These are phyloP conservation scores for Copidosoma floridanum DNA, from an alignment of 1,140 invertebrate genomes.

Conservation along the genomic window DNA sequence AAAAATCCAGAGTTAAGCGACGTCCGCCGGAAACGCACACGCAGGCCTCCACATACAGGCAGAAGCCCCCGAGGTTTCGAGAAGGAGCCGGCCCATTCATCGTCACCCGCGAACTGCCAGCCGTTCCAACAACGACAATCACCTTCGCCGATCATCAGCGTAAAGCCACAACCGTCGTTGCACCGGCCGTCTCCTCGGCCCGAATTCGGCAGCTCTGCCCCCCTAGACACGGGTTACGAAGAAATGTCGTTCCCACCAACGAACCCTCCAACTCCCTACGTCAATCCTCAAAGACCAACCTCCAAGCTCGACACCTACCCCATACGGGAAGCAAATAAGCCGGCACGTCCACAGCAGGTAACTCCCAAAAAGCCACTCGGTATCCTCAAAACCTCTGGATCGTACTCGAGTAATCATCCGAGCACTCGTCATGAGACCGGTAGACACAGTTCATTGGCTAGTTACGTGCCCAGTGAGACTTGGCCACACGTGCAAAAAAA, in stretches of 20 bases:
- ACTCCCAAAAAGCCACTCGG: slow-evolving; percentile 40
- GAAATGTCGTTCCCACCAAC: slow-evolving; percentile 38
- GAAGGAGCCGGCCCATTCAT: slow-evolving; percentile 35
- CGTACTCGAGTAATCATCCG: slow-evolving; percentile 28
- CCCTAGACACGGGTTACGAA: slow-evolving; percentile 48
- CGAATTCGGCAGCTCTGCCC: slow-evolving; percentile 20
- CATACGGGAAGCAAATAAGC: neutral
- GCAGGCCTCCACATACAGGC: slow-evolving; percentile 50
- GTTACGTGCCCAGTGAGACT: slow-evolving; percentile 32
- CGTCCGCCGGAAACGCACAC: slow-evolving; percentile 53
- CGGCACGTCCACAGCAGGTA: slow-evolving; percentile 1
- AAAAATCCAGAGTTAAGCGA: slow-evolving; percentile 51
- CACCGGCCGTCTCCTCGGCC: slow-evolving; percentile 2
- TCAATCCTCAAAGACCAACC: neutral
- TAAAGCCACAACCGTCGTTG: neutral
- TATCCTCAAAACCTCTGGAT: slow-evolving; percentile 43
- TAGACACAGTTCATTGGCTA: slow-evolving; percentile 29
- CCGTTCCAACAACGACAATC: too few species aligned
- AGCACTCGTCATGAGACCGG: slow-evolving; percentile 26
- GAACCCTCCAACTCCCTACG: neutral
- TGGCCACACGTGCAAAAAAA: slow-evolving; percentile 44
- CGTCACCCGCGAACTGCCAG: slow-evolving; percentile 5
- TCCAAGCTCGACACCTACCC: neutral
- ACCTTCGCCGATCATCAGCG: slow-evolving; percentile 8
- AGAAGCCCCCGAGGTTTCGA: slow-evolving; percentile 46